phyloP scores from a whole-genome alignment of 2,888 invertebrate genomes.

The Drosophila prostipennis region DNA sequence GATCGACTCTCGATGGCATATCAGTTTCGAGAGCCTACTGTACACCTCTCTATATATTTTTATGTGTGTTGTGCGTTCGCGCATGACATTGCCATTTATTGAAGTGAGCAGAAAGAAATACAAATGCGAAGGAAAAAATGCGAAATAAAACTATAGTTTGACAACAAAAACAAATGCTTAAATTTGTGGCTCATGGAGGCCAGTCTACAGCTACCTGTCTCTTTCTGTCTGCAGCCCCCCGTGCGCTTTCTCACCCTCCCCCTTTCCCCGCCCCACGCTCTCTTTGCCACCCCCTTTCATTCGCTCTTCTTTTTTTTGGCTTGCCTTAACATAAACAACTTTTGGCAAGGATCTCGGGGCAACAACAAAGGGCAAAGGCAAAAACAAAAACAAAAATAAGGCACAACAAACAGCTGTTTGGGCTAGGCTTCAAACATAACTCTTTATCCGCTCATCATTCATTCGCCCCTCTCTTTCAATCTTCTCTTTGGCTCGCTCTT shows the following conservation, averaged over 20 bases:
- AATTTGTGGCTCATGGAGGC: constrained; percentile 1
- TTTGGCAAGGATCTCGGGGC: constrained; percentile 38
- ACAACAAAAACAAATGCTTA: constrained; percentile 18
- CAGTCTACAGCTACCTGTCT: constrained; percentile 12
- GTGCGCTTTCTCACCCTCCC: neutral
- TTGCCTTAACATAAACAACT: constrained; percentile 34
- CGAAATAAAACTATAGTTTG: constrained; percentile 8
- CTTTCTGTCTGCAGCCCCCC: constrained; percentile 14
- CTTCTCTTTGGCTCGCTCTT: constrained; percentile 12
- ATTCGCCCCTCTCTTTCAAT: constrained; percentile 10
- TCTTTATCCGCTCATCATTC: constrained; percentile 3
- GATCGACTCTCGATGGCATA: too few species aligned
- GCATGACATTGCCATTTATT: constrained; percentile 78
- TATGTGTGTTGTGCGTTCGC: constrained; percentile 44
- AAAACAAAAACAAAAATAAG: constrained; percentile 12
- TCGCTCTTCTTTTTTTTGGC: neutral
- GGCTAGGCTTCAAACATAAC: constrained; percentile 55
- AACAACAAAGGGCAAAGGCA: constrained; percentile 19
- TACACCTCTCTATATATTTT: constrained; percentile 4
- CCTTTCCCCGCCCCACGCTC: neutral
- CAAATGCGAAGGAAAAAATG: constrained; percentile 6
- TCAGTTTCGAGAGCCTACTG: neutral
- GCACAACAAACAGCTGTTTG: constrained; percentile 74
- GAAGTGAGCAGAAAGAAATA: constrained; percentile 50
- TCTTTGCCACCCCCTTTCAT: neutral